A percentile compares a stretch with the other conserved stretches of the same genome.
These are phyloP conservation scores for Ammodytes dubius DNA, from an alignment of 2,113 vertebrate species.

Conservation along the genomic window DNA sequence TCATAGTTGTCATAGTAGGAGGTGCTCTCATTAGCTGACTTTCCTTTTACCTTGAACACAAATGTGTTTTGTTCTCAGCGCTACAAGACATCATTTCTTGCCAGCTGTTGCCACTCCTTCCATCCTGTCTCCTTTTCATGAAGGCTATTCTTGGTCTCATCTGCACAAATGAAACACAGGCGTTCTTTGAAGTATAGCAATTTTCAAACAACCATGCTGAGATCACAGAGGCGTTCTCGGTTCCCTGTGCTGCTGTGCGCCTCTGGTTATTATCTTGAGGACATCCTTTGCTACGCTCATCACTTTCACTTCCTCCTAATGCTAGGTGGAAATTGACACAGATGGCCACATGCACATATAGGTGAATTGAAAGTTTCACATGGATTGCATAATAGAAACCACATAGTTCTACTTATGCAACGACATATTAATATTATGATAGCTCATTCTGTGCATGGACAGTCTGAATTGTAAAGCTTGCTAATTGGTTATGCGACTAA, in stretches of 20 bases:
- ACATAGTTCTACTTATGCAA: neutral
- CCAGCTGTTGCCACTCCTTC: neutral
- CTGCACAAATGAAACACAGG: neutral
- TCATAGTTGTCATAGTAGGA: constrained; percentile 21
- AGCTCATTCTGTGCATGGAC: neutral
- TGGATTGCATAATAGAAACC: neutral
- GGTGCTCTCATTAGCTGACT: neutral
- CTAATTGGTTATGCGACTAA: neutral
- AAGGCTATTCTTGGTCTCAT: constrained; percentile 11
- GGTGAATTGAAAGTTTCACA: neutral
- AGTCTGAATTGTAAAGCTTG: neutral
- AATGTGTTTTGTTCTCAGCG: neutral
- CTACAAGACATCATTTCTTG: neutral
- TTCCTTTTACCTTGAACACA: neutral
- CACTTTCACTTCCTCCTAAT: constrained; percentile 53
- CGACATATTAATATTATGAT: neutral
- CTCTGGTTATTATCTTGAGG: constrained; percentile 1
- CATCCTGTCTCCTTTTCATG: neutral
- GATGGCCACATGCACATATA: neutral
- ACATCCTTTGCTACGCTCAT: constrained; percentile 21
- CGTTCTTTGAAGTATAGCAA: neutral
- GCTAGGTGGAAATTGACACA: constrained; percentile 7
- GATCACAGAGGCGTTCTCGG: neutral
- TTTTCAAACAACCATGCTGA: constrained; percentile 9
- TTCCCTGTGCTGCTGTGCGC: neutral